Conservation (phyloP, 64 coral and sea anemone species). For the Actinia tenebrosa region DNA sequence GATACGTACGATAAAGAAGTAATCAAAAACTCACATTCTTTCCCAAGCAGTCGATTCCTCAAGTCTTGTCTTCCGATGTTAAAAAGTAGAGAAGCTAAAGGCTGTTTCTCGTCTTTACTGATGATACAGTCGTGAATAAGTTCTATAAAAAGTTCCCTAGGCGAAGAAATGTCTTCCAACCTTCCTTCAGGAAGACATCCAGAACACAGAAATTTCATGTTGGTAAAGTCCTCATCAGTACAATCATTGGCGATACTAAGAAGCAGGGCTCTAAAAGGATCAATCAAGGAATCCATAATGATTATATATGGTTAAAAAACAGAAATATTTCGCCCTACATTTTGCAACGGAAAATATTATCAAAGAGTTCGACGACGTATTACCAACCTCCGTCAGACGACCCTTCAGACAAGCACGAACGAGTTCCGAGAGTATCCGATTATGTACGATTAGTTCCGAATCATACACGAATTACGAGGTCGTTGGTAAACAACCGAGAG, state of each 20-base stretch:
- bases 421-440: not conserved
- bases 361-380: not conserved
- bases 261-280: slow-evolving; percentile 61
- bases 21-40: slow-evolving; percentile 52
- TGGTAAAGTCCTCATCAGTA: slow-evolving; percentile 72
- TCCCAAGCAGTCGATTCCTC: slow-evolving; percentile 73
- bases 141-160: slow-evolving; percentile 71
- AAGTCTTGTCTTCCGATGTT: slow-evolving; percentile 76
- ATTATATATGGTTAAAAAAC: not conserved
- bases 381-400: not conserved
- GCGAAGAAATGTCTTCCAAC: slow-evolving; percentile 44
- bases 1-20: not conserved
- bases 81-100: slow-evolving; percentile 60
- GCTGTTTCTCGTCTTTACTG: slow-evolving; percentile 42
- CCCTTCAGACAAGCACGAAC: not conserved
- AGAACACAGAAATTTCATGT: slow-evolving; percentile 80
- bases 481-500: not conserved
- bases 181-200: slow-evolving; percentile 66
- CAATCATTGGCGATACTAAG: slow-evolving; percentile 62
- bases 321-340: not conserved
- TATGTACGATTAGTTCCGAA: not conserved
- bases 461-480: not conserved
- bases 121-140: slow-evolving; percentile 61
- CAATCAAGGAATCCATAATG: slow-evolving; percentile 58
- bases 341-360: not conserved